Evolutionary conservation across 1,140 invertebrate species (phyloP).

Genomic region (Oreohelix idahoensis): DNA sequence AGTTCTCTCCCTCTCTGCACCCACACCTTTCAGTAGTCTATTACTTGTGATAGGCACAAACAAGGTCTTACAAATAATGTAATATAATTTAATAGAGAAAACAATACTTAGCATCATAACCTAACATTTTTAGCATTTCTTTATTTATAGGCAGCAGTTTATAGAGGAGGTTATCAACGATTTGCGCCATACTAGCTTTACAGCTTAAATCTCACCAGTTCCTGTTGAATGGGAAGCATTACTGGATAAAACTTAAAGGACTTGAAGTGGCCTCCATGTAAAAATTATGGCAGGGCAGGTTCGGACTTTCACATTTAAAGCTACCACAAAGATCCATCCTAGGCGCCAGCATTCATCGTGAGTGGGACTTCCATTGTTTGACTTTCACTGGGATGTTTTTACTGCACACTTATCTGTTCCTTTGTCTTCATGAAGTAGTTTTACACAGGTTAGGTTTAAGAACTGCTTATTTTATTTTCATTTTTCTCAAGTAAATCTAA

Average conservation of each 20-base stretch:
- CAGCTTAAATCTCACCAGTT: not conserved
- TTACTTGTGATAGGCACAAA: too few species aligned
- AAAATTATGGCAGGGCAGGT: slow-evolving; percentile 35
- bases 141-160: slow-evolving; percentile 88
- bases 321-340: not conserved
- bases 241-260: slow-evolving; percentile 19
- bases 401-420: not conserved
- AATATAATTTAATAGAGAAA: too few species aligned
- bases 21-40: too few species aligned
- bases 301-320: not conserved
- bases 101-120: too few species aligned
- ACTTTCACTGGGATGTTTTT: not conserved
- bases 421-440: not conserved
- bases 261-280: slow-evolving; percentile 44
- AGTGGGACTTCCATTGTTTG: not conserved
- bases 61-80: too few species aligned
- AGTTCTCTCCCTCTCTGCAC: too few species aligned
- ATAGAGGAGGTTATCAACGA: slow-evolving; percentile 94
- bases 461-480: not conserved
- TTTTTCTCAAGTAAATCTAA: not conserved
- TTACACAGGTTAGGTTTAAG: not conserved
- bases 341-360: not conserved
- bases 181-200: slow-evolving; percentile 88
- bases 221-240: slow-evolving; percentile 20
- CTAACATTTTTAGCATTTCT: slow-evolving; percentile 24